Evolutionary conservation across 2,888 invertebrate species (phyloP).

Genomic region (Apoda limacodes): DNA sequence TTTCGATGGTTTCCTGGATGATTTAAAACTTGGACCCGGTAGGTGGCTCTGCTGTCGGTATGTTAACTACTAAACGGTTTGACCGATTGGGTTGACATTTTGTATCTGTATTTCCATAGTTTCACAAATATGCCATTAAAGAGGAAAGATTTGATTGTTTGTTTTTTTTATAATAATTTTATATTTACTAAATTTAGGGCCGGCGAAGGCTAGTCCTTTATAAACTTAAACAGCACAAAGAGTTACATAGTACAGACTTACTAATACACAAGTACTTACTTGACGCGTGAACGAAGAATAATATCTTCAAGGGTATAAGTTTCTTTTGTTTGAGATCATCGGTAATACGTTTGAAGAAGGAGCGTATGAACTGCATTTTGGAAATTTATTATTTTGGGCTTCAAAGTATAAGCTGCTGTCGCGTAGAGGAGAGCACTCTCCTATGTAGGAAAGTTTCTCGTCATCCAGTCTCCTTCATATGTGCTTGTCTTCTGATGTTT

Average conservation of each 20-base stretch:
- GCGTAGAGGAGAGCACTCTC: conserved; percentile 1
- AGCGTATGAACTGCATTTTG: conserved; percentile 71
- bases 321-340: conserved; percentile 80
- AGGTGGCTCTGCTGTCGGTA: no score
- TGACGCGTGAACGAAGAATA: conserved; percentile 83
- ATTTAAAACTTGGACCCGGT: no score
- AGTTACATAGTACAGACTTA: conserved; percentile 4
- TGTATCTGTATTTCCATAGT: no score
- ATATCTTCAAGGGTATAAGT: conserved; percentile 77
- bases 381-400: conserved; percentile 1
- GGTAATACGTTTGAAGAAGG: conserved; percentile 74
- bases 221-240: conserved; percentile 2
- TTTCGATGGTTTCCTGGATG: no score
- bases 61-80: no score
- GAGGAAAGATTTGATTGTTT: no score
- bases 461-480: conserved; percentile 41
- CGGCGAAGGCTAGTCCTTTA: no score
- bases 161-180: no score
- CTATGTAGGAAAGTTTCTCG: conserved; percentile 44
- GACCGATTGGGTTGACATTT: no score
- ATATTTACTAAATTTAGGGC: no score
- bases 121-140: no score
- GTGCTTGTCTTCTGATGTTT: conserved; percentile 29
- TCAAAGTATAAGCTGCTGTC: neutral
- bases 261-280: conserved; percentile 67